phyloP scores from a whole-genome alignment of 2,797 vertebrate species.

The Australoheros facetus region DNA sequence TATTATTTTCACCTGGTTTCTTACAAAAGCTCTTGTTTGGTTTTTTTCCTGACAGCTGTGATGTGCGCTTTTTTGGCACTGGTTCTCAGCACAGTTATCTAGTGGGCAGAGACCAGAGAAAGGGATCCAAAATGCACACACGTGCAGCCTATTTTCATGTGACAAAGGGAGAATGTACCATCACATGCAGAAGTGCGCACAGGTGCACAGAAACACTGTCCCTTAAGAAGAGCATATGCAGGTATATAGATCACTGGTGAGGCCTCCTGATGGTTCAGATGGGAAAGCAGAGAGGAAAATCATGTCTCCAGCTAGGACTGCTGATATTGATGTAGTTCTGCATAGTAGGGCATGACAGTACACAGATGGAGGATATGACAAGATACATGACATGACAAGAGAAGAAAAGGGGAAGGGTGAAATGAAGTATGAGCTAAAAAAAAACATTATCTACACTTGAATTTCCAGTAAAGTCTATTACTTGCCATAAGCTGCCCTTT shows the following conservation, averaged over 20 bases:
- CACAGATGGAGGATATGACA: not conserved
- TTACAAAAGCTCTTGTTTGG: slow-evolving; percentile 42
- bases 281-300: slow-evolving; percentile 15
- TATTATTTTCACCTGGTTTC: slow-evolving; percentile 9
- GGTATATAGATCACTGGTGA: slow-evolving; percentile 45
- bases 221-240: slow-evolving; percentile 21
- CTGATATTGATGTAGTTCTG: slow-evolving; percentile 22
- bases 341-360: slow-evolving; percentile 28
- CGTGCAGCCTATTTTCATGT: slow-evolving; percentile 1
- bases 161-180: slow-evolving; percentile 2
- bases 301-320: slow-evolving; percentile 17
- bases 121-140: not conserved
- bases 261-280: slow-evolving; percentile 30
- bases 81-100: slow-evolving; percentile 45
- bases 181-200: not conserved
- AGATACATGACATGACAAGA: not conserved
- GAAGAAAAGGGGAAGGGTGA: not conserved
- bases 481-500: slow-evolving; percentile 32
- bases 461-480: slow-evolving; percentile 15
- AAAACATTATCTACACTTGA: not conserved
- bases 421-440: not conserved
- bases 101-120: slow-evolving; percentile 36
- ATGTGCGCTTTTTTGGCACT: slow-evolving; percentile 37
- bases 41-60: slow-evolving; percentile 23
- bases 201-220: not conserved